phyloP scores from a whole-genome alignment of 2,113 vertebrate genomes.

The Pao palembangensis region DNA sequence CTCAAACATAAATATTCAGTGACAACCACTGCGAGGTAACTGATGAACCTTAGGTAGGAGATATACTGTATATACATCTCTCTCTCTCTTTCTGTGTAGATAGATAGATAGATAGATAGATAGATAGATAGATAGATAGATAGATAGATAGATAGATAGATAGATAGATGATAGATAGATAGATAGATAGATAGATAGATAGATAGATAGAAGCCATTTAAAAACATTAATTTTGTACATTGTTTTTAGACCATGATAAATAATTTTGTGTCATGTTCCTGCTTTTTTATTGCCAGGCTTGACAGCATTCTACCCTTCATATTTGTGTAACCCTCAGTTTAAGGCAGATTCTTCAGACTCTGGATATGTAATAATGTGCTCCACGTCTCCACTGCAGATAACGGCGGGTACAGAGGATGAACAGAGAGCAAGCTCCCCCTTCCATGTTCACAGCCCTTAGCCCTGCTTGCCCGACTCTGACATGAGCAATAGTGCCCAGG shows the following conservation, averaged over 20 bases:
- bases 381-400: conserved; percentile 70
- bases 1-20: too few relatives aligned
- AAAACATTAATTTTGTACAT: conserved; percentile 15
- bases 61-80: too few relatives aligned
- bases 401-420: conserved; percentile 65
- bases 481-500: conserved; percentile 70
- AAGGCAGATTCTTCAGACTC: conserved; percentile 67
- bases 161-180: too few relatives aligned
- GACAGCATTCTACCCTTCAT: conserved; percentile 45
- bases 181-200: too few relatives aligned
- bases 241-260: conserved; percentile 34
- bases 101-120: too few relatives aligned
- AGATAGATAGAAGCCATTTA: not conserved
- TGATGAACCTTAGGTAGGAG: too few relatives aligned
- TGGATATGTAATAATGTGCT: conserved; percentile 59
- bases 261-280: conserved; percentile 29
- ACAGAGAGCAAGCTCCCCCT: conserved; percentile 62
- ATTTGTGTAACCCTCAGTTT: conserved; percentile 62
- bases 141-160: not conserved
- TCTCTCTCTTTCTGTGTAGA: too few relatives aligned
- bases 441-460: conserved; percentile 68
- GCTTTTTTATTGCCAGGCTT: conserved; percentile 35
- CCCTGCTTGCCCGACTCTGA: conserved; percentile 52
- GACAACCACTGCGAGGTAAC: too few relatives aligned
- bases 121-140: too few relatives aligned